These are phyloP conservation scores for Burhinus bistriatus DNA, from an alignment of 2,113 vertebrate genomes.

Conservation along the genomic window DNA sequence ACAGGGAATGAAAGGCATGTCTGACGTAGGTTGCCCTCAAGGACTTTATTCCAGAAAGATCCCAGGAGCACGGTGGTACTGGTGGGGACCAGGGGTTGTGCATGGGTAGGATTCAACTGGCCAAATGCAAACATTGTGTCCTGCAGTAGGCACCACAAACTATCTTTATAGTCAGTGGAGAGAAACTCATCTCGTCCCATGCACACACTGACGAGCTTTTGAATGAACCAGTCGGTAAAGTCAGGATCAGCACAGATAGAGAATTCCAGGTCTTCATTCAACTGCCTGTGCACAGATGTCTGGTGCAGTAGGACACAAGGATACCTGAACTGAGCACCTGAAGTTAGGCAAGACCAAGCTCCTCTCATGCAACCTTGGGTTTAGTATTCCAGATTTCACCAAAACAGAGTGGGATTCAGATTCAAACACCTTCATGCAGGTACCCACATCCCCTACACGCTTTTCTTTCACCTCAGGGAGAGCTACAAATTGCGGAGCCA, in stretches of 20 bases:
- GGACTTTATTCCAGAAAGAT: background rate
- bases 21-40: background rate
- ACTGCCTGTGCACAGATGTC: no score
- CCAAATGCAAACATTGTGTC: background rate
- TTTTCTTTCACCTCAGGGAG: background rate
- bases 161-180: background rate
- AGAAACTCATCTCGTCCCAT: background rate
- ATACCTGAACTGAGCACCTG: background rate
- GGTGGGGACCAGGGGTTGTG: background rate
- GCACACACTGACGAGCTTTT: background rate
- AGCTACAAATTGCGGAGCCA: background rate
- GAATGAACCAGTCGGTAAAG: background rate
- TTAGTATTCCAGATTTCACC: background rate
- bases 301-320: background rate
- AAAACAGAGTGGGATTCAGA: background rate
- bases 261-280: background rate
- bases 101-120: background rate
- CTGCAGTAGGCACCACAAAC: background rate
- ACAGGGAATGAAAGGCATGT: rapidly evolving
- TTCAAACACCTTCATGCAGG: background rate
- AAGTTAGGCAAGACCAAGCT: background rate
- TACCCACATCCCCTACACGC: background rate
- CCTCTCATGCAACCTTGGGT: background rate
- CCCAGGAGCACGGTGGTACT: background rate
- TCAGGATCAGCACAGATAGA: background rate